These are phyloP conservation scores for Horisme vitalbata DNA, from an alignment of 2,888 invertebrate genomes.

Conservation along the genomic window DNA sequence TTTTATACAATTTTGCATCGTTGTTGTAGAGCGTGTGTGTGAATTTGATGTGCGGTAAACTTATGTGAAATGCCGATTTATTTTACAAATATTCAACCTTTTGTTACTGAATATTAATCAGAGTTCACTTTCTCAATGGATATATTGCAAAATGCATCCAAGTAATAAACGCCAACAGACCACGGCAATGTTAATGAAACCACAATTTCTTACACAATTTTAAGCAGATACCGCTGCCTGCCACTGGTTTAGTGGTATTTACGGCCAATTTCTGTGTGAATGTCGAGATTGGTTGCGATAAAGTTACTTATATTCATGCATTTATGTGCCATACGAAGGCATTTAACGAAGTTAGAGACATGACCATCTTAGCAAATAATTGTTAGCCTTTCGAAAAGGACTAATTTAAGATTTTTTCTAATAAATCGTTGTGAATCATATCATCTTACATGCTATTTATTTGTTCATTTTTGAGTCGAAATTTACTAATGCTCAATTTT, in stretches of 20 bases:
- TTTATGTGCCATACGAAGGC: conserved; percentile 32
- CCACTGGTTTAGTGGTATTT: conserved; percentile 25
- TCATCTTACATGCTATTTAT: conserved; percentile 35
- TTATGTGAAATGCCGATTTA: conserved; percentile 28
- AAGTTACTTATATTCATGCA: conserved; percentile 25
- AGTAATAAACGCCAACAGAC: conserved; percentile 15
- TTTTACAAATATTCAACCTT: conserved; percentile 15
- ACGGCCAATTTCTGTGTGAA: conserved; percentile 28
- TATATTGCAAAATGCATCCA: conserved; percentile 17
- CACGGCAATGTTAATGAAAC: conserved; percentile 24
- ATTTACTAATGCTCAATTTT: conserved; percentile 56
- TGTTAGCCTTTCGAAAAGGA: conserved; percentile 33
- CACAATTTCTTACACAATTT: conserved; percentile 25
- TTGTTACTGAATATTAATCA: too few relatives aligned
- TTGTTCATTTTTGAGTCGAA: conserved; percentile 38
- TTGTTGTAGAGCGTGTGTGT: conserved; percentile 49
- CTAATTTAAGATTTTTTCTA: conserved; percentile 26
- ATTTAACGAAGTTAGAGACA: conserved; percentile 28
- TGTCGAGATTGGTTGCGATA: conserved; percentile 17
- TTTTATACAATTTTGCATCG: conserved; percentile 77
- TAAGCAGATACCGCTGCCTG: conserved; percentile 19
- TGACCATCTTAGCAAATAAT: conserved; percentile 23
- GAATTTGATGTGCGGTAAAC: conserved; percentile 36
- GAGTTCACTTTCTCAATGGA: conserved; percentile 9
- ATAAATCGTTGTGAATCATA: conserved; percentile 36